Evolutionary conservation across 2,113 vertebrate species (phyloP).

Genomic region (Physeter macrocephalus): DNA sequence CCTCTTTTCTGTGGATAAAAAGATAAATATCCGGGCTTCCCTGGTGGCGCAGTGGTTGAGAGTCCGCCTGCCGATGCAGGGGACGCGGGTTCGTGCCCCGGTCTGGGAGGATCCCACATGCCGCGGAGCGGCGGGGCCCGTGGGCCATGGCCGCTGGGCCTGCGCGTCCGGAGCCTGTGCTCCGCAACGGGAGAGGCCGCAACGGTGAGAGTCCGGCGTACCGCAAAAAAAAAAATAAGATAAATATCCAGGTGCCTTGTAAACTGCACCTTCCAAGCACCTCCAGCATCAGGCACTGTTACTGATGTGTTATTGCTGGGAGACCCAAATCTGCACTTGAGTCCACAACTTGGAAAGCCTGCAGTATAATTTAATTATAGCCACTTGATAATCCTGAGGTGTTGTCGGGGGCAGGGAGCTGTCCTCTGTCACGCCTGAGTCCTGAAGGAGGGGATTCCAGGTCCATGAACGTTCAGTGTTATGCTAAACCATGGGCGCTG

Average conservation of each 20-base stretch:
- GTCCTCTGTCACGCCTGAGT: neutral
- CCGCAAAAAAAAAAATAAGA: too few species aligned
- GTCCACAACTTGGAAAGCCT: conserved; percentile 1
- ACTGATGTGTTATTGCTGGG: neutral
- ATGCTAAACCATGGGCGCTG: neutral
- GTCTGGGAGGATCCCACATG: too few species aligned
- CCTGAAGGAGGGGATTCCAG: neutral
- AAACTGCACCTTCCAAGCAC: neutral
- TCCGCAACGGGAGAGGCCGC: too few species aligned
- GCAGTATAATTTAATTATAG: conserved; percentile 48
- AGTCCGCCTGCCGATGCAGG: too few species aligned
- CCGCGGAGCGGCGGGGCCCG: too few species aligned
- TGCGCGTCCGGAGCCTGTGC: too few species aligned
- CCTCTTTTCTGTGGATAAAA: neutral
- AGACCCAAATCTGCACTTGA: neutral
- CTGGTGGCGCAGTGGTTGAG: too few species aligned
- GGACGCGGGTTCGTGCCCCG: too few species aligned
- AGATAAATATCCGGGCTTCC: neutral
- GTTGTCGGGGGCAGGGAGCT: neutral
- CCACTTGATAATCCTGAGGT: conserved; percentile 45
- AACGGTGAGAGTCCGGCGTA: too few species aligned
- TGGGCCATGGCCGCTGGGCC: too few species aligned
- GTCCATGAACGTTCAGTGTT: conserved; percentile 46
- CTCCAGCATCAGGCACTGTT: neutral
- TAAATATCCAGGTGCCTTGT: neutral